phyloP scores from a whole-genome alignment of 2,113 vertebrate genomes.

The Zosterops hypoxanthus region DNA sequence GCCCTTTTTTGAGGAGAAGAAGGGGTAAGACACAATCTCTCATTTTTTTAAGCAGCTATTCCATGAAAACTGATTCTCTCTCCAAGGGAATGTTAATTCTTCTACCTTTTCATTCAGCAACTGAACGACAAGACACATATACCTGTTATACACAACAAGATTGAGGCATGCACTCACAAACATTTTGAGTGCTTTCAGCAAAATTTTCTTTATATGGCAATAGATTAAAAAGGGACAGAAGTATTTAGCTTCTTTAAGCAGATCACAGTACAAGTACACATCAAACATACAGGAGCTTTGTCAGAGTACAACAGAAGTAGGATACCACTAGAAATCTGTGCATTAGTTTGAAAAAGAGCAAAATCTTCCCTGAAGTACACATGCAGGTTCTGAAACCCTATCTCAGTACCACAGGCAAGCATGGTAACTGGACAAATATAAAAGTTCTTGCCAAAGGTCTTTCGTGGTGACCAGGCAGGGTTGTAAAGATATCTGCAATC shows the following conservation, averaged over 20 bases:
- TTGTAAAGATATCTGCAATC: neutral
- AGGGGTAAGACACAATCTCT: neutral
- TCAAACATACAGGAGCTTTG: neutral
- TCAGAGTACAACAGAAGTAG: neutral
- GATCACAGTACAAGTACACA: neutral
- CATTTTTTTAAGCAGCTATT: constrained; percentile 4
- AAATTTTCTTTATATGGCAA: neutral
- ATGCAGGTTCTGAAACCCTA: neutral
- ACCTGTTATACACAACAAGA: neutral
- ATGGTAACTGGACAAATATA: neutral
- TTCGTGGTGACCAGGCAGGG: neutral
- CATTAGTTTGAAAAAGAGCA: neutral
- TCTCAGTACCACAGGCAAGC: neutral
- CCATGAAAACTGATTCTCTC: neutral
- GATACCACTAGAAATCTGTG: neutral
- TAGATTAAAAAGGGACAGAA: neutral
- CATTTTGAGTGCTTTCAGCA: neutral
- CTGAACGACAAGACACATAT: neutral
- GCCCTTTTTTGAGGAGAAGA: neutral
- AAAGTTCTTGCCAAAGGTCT: neutral
- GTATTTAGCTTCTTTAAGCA: neutral
- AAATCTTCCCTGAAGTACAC: neutral
- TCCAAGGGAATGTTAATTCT: neutral
- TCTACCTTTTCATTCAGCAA: neutral
- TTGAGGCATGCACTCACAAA: neutral